Evolutionary conservation across 2,888 invertebrate genomes (phyloP).

Genomic region (Napeogenes inachia): DNA sequence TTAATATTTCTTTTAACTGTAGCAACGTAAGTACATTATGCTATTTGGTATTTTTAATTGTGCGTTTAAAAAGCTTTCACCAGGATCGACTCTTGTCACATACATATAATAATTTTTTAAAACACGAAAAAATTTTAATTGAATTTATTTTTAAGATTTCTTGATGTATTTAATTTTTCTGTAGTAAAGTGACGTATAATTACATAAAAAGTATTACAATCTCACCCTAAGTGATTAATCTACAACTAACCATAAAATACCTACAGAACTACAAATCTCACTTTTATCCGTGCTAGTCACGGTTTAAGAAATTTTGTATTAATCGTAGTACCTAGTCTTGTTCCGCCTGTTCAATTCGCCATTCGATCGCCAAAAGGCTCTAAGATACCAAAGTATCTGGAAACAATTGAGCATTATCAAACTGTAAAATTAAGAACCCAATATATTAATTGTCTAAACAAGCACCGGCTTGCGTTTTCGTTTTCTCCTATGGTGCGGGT

Average conservation of each 20-base stretch:
- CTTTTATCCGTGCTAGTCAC: conserved; percentile 49
- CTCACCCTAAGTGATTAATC: conserved; percentile 13
- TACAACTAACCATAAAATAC: conserved; percentile 24
- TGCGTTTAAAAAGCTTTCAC: conserved; percentile 2
- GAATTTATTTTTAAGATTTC: not conserved
- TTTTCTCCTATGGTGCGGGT: conserved; percentile 55
- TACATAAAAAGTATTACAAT: conserved; percentile 17
- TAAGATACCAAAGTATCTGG: conserved; percentile 20
- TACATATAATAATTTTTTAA: not conserved
- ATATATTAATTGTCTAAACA: conserved; percentile 45
- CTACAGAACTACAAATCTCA: conserved; percentile 53
- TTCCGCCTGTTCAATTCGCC: conserved; percentile 41
- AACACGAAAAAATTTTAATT: not conserved
- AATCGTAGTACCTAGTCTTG: conserved; percentile 42
- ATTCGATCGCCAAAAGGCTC: conserved; percentile 32
- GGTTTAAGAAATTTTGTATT: conserved; percentile 34
- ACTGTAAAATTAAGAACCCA: conserved; percentile 29
- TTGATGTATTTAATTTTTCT: not conserved
- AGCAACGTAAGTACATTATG: conserved; percentile 1
- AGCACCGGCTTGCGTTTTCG: conserved; percentile 66
- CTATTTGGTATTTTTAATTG: conserved; percentile 1
- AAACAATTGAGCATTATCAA: conserved; percentile 46
- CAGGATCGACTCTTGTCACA: not conserved
- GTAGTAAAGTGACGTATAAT: conserved; percentile 12
- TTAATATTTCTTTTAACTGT: not conserved